Evolutionary conservation across 1,140 invertebrate species (phyloP), one percentile per base, ranked within the genome.

Genomic region (Ylistrum balloti): DNA sequence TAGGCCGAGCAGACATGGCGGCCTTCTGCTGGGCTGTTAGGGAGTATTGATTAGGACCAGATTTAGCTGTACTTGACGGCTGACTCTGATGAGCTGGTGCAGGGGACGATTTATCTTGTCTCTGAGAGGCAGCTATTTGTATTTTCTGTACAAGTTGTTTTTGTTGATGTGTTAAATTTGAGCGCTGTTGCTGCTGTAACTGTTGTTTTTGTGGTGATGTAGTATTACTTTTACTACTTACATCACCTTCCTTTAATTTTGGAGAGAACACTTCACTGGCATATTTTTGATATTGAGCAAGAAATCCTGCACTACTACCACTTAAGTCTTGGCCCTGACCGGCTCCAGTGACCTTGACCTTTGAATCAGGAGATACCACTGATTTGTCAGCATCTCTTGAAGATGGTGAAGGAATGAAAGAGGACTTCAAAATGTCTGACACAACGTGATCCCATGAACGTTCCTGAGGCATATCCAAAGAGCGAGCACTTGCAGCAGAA

Each of bases 401-500:
- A 13, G 41, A 33, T 15, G 34, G 20, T 86, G 88, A 87, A 34
- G 88, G 38, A 35, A 45, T 90, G 33, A 91, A 85, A 0, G 91
- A 91, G 15, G 91, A 88, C 33, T 88, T 88, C 17, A 92, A 86
- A 86, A 92, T 92, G 35, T 92, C 91, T 15, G 89, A 90, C 1
- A 92, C 91, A 33, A 90, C 91, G 88, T 92, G 91, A 89, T 90
- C 89, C 91, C 91, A 92, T 0, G 91, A 90, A 86, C 87, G 35
- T 32, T 92, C 91, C 56, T 1, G 56, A 74, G 56, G 56, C 56
- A 74, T 74, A 2, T 45, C 85, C 22, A 92, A 56, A 33, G 90
- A 92, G 41, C 90, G 88, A 33, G 90, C 89, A 45, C 41, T 85
- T 10, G 91, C 91, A 33, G 91, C 91, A 38, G 91, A 92, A 32